Evolutionary conservation across 2,888 invertebrate species (phyloP), one percentile per base, ranked within the genome.

Genomic region (Hypselothyrea guttata): DNA sequence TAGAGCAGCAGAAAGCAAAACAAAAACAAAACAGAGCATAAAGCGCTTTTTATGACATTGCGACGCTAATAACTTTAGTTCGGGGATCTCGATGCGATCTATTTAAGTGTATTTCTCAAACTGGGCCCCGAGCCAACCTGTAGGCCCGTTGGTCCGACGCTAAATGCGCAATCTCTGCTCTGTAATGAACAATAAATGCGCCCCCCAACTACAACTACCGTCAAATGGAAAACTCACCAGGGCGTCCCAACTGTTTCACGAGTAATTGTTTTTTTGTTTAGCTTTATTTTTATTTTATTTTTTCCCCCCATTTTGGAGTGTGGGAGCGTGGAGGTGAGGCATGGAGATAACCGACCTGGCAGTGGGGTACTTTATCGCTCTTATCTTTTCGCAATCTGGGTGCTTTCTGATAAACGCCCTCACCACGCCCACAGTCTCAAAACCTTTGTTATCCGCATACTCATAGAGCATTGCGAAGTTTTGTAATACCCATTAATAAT

Each of bases 361-460:
- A 16, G 16, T 33, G 48, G 63, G 45, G 59, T 42, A 45, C 61
- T 56, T 72, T 74, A 75, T 71, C 70, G 65, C 59, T 42, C 42
- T 78, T 76, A 78, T 76, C 76, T 76, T 41, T 49, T 37, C 22
- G 37, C 71, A 60, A 78, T 78, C 64, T 63, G 37, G 16, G 33
- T 45, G 35, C 9, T 33, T 13, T n/a, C 70, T 75, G 79, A 76
- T 76, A 76, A 78, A 55, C 56, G 18, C 38, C 30, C 51, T 38
- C 45, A 22, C 34, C 31, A 49, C 28, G 37, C 45, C 30, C 41
- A 44, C 30, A 57, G 27, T 34, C 13, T 13, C 7, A 13, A 12
- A 42, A n/a, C 12, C 18, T 11, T 11, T 7, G 7, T 27, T 27
- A 27, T 27, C 4, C 30, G 7, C 30, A 30, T 2, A 30, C 30